These are phyloP conservation scores for Talpa occidentalis DNA, from an alignment of 2,113 vertebrate genomes.

Conservation along the genomic window DNA sequence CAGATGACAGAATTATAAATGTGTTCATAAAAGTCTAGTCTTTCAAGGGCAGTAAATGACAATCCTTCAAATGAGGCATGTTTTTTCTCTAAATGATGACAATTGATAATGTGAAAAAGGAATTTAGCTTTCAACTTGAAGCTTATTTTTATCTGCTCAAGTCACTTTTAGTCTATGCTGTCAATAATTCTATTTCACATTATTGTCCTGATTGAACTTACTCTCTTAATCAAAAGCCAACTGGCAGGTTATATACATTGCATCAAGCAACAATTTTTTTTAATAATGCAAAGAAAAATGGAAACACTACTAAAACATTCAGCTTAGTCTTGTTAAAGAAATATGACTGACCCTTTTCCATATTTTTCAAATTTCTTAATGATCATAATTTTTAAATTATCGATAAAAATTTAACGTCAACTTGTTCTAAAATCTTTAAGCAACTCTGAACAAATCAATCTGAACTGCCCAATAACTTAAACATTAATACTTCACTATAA, in stretches of 20 bases:
- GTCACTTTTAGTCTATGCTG: neutral
- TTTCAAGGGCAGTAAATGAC: neutral
- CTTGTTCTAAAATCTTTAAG: neutral
- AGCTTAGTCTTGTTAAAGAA: neutral
- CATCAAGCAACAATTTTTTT: neutral
- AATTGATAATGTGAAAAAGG: neutral
- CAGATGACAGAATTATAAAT: neutral
- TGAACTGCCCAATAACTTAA: neutral
- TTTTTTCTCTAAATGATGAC: neutral
- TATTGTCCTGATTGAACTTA: constrained; percentile 8
- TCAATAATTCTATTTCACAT: neutral
- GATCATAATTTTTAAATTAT: neutral
- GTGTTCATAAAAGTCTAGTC: neutral
- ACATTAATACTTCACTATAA: neutral
- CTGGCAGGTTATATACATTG: neutral
- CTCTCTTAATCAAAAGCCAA: constrained; percentile 1
- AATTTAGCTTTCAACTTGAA: neutral
- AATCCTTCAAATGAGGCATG: neutral
- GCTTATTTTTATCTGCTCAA: neutral
- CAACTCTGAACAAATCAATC: constrained; percentile 29
- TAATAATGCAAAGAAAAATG: neutral
- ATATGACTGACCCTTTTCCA: neutral
- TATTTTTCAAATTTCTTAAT: constrained; percentile 8
- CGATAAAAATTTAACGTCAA: constrained; percentile 5
- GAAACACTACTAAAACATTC: neutral